Conservation (phyloP, 2,113 vertebrate genomes). For the Pelecanoides urinatrix region DNA sequence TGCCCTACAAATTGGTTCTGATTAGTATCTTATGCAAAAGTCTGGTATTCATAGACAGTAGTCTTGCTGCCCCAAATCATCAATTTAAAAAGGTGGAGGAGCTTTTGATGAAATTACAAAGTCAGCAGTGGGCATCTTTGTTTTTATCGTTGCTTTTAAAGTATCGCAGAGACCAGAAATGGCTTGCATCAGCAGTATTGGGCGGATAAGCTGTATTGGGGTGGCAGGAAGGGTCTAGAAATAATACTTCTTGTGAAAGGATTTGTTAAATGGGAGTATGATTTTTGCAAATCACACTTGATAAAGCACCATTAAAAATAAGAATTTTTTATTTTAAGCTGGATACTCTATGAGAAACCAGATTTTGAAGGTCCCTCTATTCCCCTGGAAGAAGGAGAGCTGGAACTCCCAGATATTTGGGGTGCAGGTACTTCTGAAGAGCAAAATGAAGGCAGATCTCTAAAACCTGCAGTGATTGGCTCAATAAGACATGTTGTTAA, state of each 20-base stretch:
- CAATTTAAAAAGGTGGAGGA: not conserved
- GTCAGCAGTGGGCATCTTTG: not conserved
- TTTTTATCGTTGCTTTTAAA: not conserved
- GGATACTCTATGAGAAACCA: slow-evolving; percentile 94
- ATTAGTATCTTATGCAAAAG: not conserved
- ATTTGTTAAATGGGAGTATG: not conserved
- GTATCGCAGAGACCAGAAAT: not conserved
- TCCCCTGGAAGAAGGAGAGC: slow-evolving; percentile 89
- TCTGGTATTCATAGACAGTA: not conserved
- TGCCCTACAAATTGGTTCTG: not conserved
- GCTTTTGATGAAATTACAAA: not conserved
- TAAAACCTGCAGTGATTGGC: slow-evolving; percentile 83
- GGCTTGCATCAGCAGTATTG: not conserved
- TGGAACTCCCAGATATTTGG: slow-evolving; percentile 87
- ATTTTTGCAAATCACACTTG: not conserved
- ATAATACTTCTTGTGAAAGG: not conserved
- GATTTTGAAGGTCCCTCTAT: slow-evolving; percentile 89
- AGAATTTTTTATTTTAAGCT: slow-evolving; percentile 73
- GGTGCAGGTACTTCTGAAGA: slow-evolving; percentile 68
- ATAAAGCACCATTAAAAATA: not conserved
- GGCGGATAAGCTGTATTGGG: not conserved
- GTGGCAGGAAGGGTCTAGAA: not conserved
- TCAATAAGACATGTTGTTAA: slow-evolving; percentile 88
- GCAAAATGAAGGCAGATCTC: slow-evolving; percentile 50
- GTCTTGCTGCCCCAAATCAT: not conserved